A percentile compares a stretch with the other conserved stretches of the same genome.
Evolutionary conservation across 2,797 vertebrate genomes (phyloP).

Genomic region (Phalloptychus januarius): DNA sequence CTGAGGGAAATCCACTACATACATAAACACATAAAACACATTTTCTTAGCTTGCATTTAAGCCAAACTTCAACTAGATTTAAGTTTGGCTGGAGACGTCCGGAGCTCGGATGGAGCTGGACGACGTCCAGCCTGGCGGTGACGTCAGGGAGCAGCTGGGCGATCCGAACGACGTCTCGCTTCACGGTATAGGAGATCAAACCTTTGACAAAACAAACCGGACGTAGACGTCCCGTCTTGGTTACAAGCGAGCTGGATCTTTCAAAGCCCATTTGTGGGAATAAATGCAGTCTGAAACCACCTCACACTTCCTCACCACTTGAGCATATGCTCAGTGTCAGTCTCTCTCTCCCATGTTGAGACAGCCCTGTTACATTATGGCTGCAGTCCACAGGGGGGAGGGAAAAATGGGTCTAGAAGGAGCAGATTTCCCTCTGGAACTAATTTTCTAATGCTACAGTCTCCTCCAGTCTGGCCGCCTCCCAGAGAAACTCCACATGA

Average conservation of each 20-base stretch:
- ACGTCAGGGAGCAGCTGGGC: constrained; percentile 61
- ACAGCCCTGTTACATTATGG: constrained; percentile 64
- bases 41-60: background rate
- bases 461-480: constrained; percentile 71
- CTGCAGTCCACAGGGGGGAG: constrained; percentile 52
- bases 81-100: background rate
- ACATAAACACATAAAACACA: background rate
- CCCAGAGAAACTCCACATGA: constrained; percentile 75
- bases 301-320: constrained; percentile 67
- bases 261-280: constrained; percentile 48
- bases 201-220: constrained; percentile 43
- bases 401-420: constrained; percentile 51
- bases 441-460: constrained; percentile 82
- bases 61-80: no score
- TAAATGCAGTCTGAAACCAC: constrained; percentile 58
- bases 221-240: constrained; percentile 46
- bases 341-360: constrained; percentile 48
- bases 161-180: constrained; percentile 36
- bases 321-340: constrained; percentile 64
- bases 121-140: constrained; percentile 43
- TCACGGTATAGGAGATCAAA: constrained; percentile 44
- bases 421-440: constrained; percentile 83
- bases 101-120: constrained; percentile 14
- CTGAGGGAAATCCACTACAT: background rate
- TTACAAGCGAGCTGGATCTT: constrained; percentile 51